Conservation (phyloP, 2,888 invertebrate genomes). For the Athetis lepigone region DNA sequence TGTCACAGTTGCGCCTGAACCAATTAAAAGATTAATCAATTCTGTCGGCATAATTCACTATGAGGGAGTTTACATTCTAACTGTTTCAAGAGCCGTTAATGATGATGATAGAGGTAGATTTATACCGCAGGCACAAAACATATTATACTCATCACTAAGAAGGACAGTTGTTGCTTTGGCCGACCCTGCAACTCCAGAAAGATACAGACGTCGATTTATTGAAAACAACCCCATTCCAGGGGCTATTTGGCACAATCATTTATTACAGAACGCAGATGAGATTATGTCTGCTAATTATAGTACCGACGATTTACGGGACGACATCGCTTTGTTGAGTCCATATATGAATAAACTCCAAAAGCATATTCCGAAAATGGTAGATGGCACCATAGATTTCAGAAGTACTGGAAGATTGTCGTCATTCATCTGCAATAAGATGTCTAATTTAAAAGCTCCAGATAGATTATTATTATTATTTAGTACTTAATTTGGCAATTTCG, state of each 20-base stretch:
- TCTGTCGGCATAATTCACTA: constrained; percentile 33
- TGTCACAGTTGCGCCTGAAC: constrained; percentile 37
- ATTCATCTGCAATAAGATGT: no score
- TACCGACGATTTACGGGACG: not conserved
- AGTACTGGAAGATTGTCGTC: no score
- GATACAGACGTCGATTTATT: not conserved
- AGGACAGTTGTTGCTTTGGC: constrained; percentile 5
- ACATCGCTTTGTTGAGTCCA: not conserved
- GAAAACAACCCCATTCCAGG: constrained; percentile 26
- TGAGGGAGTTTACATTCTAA: constrained; percentile 35
- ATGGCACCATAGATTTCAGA: no score
- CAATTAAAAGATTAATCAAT: constrained; percentile 27
- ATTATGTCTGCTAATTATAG: constrained; percentile 1
- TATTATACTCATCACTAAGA: not conserved
- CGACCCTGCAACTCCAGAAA: not conserved
- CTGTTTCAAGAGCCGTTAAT: not conserved
- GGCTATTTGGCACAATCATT: constrained; percentile 17
- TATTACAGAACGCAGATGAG: constrained; percentile 6
- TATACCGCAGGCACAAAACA: constrained; percentile 8
- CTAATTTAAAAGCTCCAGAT: no score
- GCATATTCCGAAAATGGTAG: not conserved
- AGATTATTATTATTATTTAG: no score
- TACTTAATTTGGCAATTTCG: no score
- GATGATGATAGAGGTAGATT: constrained; percentile 2
- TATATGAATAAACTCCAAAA: not conserved